These are phyloP conservation scores for Brenthis ino DNA, from an alignment of 2,888 invertebrate genomes.

Conservation along the genomic window DNA sequence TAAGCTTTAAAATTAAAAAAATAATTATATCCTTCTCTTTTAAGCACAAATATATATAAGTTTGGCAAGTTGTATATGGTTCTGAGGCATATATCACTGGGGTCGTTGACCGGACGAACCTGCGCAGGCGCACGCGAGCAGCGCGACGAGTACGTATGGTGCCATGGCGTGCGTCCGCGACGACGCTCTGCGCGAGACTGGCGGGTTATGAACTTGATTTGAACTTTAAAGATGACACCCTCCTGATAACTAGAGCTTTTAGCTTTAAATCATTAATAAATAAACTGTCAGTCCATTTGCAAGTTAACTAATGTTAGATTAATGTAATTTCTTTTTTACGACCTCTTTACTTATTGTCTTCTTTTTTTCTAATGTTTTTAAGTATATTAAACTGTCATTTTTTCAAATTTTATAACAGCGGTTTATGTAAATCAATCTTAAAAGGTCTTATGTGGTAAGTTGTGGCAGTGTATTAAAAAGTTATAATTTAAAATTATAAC, in stretches of 20 bases:
- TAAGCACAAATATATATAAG: constrained; percentile 7
- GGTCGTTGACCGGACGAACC: constrained; percentile 67
- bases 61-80: constrained; percentile 21
- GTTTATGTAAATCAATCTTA: too few species aligned
- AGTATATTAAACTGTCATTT: too few species aligned
- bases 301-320: background rate
- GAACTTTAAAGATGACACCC: constrained; percentile 10
- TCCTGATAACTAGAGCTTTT: constrained; percentile 16
- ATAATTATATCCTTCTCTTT: constrained; percentile 1
- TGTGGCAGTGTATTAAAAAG: too few species aligned
- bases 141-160: constrained; percentile 39
- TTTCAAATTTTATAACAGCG: too few species aligned
- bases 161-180: constrained; percentile 51
- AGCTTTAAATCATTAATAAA: constrained; percentile 7
- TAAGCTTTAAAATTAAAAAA: background rate
- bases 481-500: too few species aligned
- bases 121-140: constrained; percentile 50
- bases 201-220: constrained; percentile 12
- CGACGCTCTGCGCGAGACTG: constrained; percentile 49
- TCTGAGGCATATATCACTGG: constrained; percentile 61
- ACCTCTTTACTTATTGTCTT: background rate
- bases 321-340: background rate
- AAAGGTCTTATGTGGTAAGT: too few species aligned
- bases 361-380: too few species aligned
- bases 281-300: background rate